Percentiles rank a stretch among this genome's conserved stretches.
phyloP scores from a whole-genome alignment of 2,888 invertebrate genomes.

The Tortricodes alternella region DNA sequence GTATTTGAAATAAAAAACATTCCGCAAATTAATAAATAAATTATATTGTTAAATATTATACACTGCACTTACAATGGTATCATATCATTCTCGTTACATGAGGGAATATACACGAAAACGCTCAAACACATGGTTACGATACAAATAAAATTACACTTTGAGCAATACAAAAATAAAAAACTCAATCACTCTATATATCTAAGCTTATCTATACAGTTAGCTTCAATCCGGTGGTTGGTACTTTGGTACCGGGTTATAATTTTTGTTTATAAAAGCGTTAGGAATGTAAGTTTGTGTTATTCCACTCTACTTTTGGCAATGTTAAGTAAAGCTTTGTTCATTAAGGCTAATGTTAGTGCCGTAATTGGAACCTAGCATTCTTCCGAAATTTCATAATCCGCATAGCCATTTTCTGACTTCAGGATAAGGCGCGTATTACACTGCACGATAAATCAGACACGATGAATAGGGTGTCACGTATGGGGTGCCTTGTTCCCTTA shows the following conservation, averaged over 20 bases:
- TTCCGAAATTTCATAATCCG: too few relatives aligned
- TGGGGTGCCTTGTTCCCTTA: too few relatives aligned
- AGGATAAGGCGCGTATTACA: too few relatives aligned
- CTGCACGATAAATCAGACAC: too few relatives aligned
- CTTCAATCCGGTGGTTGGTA: conserved; percentile 38
- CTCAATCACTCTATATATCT: conserved; percentile 69
- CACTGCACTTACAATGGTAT: conserved; percentile 77
- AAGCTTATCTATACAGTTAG: conserved; percentile 48
- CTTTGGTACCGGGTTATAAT: conserved; percentile 46
- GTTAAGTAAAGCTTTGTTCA: conserved; percentile 40
- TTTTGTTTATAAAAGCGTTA: conserved; percentile 46
- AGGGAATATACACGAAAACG: conserved; percentile 74
- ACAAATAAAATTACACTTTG: conserved; percentile 70
- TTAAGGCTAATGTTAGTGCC: too few relatives aligned
- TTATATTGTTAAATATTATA: conserved; percentile 81
- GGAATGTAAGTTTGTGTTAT: conserved; percentile 67
- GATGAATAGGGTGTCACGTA: too few relatives aligned
- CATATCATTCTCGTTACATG: conserved; percentile 72
- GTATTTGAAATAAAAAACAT: conserved; percentile 30
- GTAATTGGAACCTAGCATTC: too few relatives aligned
- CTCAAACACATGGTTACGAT: conserved; percentile 71
- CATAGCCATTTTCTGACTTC: too few relatives aligned
- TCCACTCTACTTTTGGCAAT: conserved; percentile 65
- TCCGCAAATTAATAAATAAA: conserved; percentile 82
- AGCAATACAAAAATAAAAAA: conserved; percentile 81